Percentiles rank a stretch among this genome's conserved stretches.
These are phyloP conservation scores for Sebastes fasciatus DNA, from an alignment of 2,113 vertebrate species.

Conservation along the genomic window DNA sequence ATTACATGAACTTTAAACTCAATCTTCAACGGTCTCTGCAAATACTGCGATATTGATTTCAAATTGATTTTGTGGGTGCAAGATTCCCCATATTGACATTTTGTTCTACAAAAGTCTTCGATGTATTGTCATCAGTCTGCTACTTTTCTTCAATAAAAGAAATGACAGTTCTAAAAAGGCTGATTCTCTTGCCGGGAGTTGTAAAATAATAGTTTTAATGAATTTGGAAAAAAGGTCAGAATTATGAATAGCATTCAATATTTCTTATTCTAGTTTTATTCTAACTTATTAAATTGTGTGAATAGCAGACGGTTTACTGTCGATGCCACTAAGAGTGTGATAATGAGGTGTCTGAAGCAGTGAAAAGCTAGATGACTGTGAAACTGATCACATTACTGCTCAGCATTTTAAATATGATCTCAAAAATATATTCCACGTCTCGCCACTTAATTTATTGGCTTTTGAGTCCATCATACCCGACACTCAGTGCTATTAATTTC, in stretches of 20 bases:
- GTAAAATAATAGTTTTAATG: constrained; percentile 1
- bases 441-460: not conserved
- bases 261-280: not conserved
- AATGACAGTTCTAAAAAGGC: not conserved
- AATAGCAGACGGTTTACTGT: not conserved
- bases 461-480: not conserved
- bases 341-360: not conserved
- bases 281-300: not conserved
- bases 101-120: not conserved
- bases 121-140: not conserved
- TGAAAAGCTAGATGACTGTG: not conserved
- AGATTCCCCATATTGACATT: constrained; percentile 14
- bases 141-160: not conserved
- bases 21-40: not conserved
- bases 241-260: not conserved
- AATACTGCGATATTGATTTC: constrained; percentile 21
- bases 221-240: not conserved
- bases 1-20: constrained; percentile 30
- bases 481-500: not conserved
- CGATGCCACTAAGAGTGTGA: not conserved
- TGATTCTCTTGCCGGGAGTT: not conserved
- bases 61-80: constrained; percentile 23
- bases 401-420: not conserved
- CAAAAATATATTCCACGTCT: not conserved
- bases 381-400: constrained; percentile 1